Base-by-base conservation (phyloP, 30 jellyfish, hydroid and myxozoan species). In the Aurelia aurita complex sp. Pacific region DNA sequence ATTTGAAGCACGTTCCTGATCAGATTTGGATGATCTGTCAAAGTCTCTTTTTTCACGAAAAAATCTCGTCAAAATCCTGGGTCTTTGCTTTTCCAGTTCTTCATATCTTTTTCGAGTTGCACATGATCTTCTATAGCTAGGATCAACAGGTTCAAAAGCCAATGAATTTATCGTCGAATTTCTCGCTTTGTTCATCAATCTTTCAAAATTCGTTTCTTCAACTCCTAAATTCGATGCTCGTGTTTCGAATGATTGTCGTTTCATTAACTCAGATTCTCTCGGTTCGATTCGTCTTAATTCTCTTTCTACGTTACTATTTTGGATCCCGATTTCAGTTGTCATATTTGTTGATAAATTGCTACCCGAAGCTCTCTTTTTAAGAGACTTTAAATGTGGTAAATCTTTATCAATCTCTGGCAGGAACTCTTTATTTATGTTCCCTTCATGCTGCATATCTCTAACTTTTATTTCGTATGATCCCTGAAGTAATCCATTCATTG, bases 41-140 rank as follows among this genome's bases (percentile, higher is more conserved):
- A 70, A 68, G 23, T 77, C 77, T 84, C 82, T 73, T 43, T 53
- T 84, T 77, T 84, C 93, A 29, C 86, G 74, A n/a, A 84, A 65
- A 64, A 73, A 84, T 40, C 82, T 46, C 23, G 86, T 84, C 61
- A 84, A 14, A 42, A 84, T 84, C 52, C 93, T 42, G n/a, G 82
- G 76, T 38, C 65, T 64, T 42, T 34, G 51, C 13, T 60, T 33
- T 40, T 84, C 87, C 51, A 14, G n/a, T 13, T 63, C 82, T 64
- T 64, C 54, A 34, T 63, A 62, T 50, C 60, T 74, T n/a, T 71
- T 84, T 67, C 87, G 81, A 6, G 93, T 51, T 4, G 81, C 68
- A 67, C 93, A 84, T 42, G 50, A 9, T 40, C 83, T 62, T 23
- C 87, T 74, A 16, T 64, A 73, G 14, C 77, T 52, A 0, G 87